Evolutionary conservation across 2,797 vertebrate species (phyloP).

Genomic region (Paratrypauchen microcephalus): DNA sequence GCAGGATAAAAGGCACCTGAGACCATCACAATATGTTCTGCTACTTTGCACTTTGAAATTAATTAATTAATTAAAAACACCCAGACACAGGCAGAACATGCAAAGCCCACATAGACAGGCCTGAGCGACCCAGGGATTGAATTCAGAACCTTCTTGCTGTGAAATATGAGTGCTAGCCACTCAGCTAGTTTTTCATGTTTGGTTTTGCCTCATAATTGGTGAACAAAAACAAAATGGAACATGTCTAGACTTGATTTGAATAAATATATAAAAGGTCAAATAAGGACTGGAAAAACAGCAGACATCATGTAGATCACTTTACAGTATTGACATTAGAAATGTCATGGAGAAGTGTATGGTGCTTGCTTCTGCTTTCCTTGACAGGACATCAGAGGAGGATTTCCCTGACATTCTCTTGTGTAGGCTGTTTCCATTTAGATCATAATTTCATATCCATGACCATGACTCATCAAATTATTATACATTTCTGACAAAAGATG

Average conservation of each 20-base stretch:
- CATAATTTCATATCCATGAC: constrained; percentile 17
- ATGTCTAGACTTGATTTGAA: constrained; percentile 11
- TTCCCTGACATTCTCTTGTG: constrained; percentile 27
- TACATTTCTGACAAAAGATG: constrained; percentile 8
- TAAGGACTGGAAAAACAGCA: neutral
- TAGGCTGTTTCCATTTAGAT: constrained; percentile 20
- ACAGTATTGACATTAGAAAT: neutral
- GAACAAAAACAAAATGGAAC: constrained; percentile 8
- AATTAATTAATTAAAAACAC: too few species aligned
- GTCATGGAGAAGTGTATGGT: neutral
- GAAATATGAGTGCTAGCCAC: too few species aligned
- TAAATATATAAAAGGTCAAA: neutral
- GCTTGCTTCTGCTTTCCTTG: neutral
- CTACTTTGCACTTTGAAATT: too few species aligned
- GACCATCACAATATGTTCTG: too few species aligned
- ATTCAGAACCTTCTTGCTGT: too few species aligned
- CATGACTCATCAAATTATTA: constrained; percentile 10
- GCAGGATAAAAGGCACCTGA: too few species aligned
- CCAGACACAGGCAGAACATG: too few species aligned
- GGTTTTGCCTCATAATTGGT: neutral
- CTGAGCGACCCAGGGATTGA: too few species aligned
- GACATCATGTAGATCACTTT: neutral
- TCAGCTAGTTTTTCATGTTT: too few species aligned
- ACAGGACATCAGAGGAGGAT: constrained; percentile 14
- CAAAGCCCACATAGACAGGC: too few species aligned